phyloP scores from a whole-genome alignment of 2,888 invertebrate species.

The Sarcophaga subvicina region DNA sequence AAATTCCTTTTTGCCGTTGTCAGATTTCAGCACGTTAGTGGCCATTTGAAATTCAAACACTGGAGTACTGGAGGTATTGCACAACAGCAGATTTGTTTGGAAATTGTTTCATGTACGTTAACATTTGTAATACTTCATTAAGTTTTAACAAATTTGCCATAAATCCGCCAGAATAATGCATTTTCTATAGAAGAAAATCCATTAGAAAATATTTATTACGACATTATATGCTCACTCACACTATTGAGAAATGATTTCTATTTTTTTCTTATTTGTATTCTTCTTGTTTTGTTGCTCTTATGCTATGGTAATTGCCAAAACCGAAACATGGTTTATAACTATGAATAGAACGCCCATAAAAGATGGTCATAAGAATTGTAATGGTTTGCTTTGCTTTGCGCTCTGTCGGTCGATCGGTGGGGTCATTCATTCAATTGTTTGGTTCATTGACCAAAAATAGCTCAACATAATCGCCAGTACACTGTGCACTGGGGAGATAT shows the following conservation, averaged over 20 bases:
- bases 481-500: not conserved
- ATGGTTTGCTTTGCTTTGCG: constrained; percentile 1
- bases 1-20: not conserved
- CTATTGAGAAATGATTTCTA: constrained; percentile 2
- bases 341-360: constrained; percentile 26
- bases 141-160: constrained; percentile 37
- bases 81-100: not conserved
- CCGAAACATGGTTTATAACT: not conserved
- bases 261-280: constrained; percentile 18
- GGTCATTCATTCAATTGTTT: constrained; percentile 4
- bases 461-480: constrained; percentile 20
- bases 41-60: no score
- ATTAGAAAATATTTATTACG: constrained; percentile 9
- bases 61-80: no score
- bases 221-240: not conserved
- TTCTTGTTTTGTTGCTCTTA: not conserved
- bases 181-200: constrained; percentile 7
- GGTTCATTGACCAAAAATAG: constrained; percentile 69
- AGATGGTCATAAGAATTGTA: constrained; percentile 46
- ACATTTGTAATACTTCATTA: constrained; percentile 52
- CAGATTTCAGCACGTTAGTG: no score
- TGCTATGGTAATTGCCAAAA: not conserved
- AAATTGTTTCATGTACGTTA: constrained; percentile 40
- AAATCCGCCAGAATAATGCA: constrained; percentile 25
- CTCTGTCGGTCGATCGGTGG: not conserved